Evolutionary conservation across 2,113 vertebrate genomes (phyloP), one percentile per base, ranked within the genome.

Genomic region (Sturnus vulgaris): DNA sequence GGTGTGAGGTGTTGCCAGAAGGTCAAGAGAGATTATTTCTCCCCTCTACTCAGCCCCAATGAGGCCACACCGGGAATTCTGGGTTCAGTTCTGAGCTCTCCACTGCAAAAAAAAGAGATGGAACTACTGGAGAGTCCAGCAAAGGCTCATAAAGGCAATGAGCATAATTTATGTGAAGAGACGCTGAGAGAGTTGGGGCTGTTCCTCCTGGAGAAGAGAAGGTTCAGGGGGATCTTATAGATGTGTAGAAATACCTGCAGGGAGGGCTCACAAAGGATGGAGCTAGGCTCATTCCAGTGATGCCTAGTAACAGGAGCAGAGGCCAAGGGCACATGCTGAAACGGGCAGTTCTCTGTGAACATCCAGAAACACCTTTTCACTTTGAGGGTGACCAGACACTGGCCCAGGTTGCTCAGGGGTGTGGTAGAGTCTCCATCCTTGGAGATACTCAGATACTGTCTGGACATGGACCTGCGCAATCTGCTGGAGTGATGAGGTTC

Each of bases 191-290:
- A 63, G 28, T 24, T 79, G 61, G 27, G 24, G 7, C 10, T 15
- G 24, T 55, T 90, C 6, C 15, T 37, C 39, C 12, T 63, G 57
- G 57, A 66, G 24, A 59, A 64, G 47, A 30, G 44, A 44, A 60
- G n/a, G 28, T 53, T 87, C 12, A 7, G 18, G 14, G 37, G 3
- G 2, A 35, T 57, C 40, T 65, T 47, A 30, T 68, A 17, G 8
- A 3, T 42, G 5, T 28, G 3, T 47, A 15, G 22, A 49, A 81
- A 23, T 53, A 39, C 22, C 12, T 25, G 28, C 35, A 68, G 12
- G n/a, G 24, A 76, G 4, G 6, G 15, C 0, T 0, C 37, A 11
- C 24, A 37, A 35, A 28, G 30, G 9, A 25, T 1, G 3, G 12
- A 52, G 15, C 25, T 55, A 60, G 27, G 39, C 25, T 78, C 10